phyloP scores from a whole-genome alignment of 2,888 invertebrate genomes.

The Oeneis ivallda region DNA sequence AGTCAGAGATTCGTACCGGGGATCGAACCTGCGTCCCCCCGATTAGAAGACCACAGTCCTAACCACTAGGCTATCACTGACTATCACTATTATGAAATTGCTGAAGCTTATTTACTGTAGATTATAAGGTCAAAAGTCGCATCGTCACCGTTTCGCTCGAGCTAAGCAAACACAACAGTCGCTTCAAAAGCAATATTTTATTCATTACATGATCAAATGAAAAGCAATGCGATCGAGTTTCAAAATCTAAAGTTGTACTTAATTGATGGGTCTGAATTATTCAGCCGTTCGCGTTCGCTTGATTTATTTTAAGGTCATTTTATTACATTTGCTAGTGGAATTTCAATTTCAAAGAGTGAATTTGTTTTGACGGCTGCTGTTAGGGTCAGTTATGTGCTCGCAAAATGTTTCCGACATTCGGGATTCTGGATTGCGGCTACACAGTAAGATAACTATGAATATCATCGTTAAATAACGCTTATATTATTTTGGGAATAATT shows the following conservation, averaged over 20 bases:
- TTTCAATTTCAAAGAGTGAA: constrained; percentile 20
- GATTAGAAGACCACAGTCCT: too few species aligned
- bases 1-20: too few species aligned
- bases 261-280: constrained; percentile 45
- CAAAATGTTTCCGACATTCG: constrained; percentile 7
- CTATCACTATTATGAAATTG: background rate
- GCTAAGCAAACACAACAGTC: constrained; percentile 13
- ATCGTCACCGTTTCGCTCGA: constrained; percentile 9
- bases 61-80: too few species aligned
- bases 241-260: constrained; percentile 42
- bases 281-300: constrained; percentile 35
- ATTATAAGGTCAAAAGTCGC: constrained; percentile 1
- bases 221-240: constrained; percentile 45
- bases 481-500: too few species aligned
- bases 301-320: constrained; percentile 27
- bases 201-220: constrained; percentile 48
- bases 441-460: background rate
- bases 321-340: constrained; percentile 24
- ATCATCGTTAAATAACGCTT: background rate
- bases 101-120: background rate
- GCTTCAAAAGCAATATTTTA: constrained; percentile 43
- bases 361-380: constrained; percentile 10
- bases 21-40: too few species aligned
- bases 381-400: background rate
- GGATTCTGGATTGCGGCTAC: constrained; percentile 4